Percentiles rank a stretch among this genome's conserved stretches.
Conservation (phyloP, 30 jellyfish, hydroid and myxozoan genomes). For the Euphysa ruthae region DNA sequence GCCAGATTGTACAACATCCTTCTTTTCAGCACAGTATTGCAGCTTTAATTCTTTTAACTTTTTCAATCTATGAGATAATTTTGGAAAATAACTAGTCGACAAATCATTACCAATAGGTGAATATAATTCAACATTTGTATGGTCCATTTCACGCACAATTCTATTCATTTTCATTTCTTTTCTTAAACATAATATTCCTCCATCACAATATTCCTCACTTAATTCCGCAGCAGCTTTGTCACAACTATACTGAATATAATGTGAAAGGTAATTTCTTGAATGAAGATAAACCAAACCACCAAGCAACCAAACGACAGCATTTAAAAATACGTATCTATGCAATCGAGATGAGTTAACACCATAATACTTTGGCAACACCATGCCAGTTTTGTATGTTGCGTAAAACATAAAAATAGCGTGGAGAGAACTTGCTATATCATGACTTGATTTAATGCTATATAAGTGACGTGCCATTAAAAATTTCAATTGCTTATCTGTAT, state of each 20-base stretch:
- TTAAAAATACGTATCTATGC: background rate
- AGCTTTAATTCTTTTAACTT: conserved; percentile 30
- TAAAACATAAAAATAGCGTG: too few relatives aligned
- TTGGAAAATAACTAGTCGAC: conserved; percentile 36
- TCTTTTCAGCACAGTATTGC: too few relatives aligned
- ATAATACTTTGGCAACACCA: conserved; percentile 23
- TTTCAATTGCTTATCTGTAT: conserved; percentile 48
- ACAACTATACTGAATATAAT: conserved; percentile 32
- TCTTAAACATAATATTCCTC: conserved; percentile 54
- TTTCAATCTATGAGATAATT: conserved; percentile 38
- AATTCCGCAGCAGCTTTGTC: conserved; percentile 59
- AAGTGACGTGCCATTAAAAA: conserved; percentile 72
- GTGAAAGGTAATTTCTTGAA: conserved; percentile 1
- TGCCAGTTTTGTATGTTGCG: conserved; percentile 35
- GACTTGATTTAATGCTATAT: conserved; percentile 41
- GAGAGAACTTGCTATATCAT: too few relatives aligned
- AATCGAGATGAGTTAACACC: too few relatives aligned
- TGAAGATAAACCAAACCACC: conserved; percentile 26
- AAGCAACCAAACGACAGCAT: conserved; percentile 18
- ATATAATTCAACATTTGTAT: conserved; percentile 32
- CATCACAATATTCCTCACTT: conserved; percentile 50
- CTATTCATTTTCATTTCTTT: conserved; percentile 43
- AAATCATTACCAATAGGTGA: conserved; percentile 53
- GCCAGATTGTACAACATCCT: too few relatives aligned
- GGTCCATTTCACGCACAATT: conserved; percentile 49